Percentiles rank a stretch among this genome's conserved stretches.
phyloP scores from a whole-genome alignment of 2,113 vertebrate genomes.

The Gobius niger region DNA sequence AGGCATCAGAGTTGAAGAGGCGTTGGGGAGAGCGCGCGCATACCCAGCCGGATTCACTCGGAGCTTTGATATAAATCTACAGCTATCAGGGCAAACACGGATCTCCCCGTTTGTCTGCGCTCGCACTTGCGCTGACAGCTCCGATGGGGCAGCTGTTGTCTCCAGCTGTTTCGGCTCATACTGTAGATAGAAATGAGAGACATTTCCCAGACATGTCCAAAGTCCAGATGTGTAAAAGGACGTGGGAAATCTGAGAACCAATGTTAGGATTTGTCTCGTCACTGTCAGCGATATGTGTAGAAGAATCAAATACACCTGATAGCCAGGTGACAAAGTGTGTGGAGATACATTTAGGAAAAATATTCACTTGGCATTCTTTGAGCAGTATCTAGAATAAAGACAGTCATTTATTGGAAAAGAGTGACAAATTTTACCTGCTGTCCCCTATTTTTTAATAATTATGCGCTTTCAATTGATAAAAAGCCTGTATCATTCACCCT shows the following conservation, averaged over 20 bases:
- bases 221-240: constrained; percentile 7
- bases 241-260: neutral
- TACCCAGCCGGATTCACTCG: constrained; percentile 5
- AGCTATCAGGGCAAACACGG: constrained; percentile 45
- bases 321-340: neutral
- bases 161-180: constrained; percentile 40
- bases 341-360: no score
- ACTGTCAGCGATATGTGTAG: neutral
- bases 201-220: constrained; percentile 29
- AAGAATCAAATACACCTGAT: neutral
- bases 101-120: constrained; percentile 23
- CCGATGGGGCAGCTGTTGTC: constrained; percentile 52
- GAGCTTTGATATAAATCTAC: constrained; percentile 53
- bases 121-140: constrained; percentile 30
- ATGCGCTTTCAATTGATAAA: no score
- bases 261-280: neutral
- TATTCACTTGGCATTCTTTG: no score
- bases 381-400: no score
- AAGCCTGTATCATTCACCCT: no score
- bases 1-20: constrained; percentile 47
- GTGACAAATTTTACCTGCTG: no score
- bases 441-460: no score
- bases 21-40: constrained; percentile 38
- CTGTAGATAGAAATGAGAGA: constrained; percentile 24
- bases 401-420: no score